Evolutionary conservation across 2,888 invertebrate species (phyloP).

Genomic region (Acleris emargana): DNA sequence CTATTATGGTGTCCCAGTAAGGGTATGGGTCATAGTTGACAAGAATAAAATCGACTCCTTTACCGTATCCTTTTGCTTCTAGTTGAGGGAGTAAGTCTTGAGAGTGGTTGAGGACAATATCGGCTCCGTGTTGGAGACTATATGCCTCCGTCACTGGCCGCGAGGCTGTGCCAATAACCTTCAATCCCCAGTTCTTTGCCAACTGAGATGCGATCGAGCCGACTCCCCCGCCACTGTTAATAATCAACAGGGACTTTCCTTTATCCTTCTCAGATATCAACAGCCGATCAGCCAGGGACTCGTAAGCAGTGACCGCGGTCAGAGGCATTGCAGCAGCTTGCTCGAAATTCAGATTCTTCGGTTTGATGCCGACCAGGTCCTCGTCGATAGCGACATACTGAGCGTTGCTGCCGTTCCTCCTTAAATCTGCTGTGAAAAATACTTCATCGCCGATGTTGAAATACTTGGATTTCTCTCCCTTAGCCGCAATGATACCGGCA

Average conservation of each 20-base stretch:
- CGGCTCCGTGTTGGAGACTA: constrained; percentile 59
- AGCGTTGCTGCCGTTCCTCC: constrained; percentile 68
- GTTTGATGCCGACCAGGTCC: constrained; percentile 63
- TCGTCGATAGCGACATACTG: constrained; percentile 68
- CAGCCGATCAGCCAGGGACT: constrained; percentile 65
- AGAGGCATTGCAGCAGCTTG: constrained; percentile 76
- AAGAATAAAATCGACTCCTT: constrained; percentile 68
- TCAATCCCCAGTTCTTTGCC: constrained; percentile 64
- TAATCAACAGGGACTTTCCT: constrained; percentile 65
- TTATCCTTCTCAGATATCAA: constrained; percentile 65
- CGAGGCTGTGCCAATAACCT: constrained; percentile 73
- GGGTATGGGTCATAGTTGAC: constrained; percentile 73
- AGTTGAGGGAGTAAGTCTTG: constrained; percentile 63
- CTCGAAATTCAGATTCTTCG: constrained; percentile 66
- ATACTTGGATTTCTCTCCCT: constrained; percentile 55
- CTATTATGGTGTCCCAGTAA: constrained; percentile 70
- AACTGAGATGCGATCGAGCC: constrained; percentile 72
- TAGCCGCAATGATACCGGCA: constrained; percentile 65
- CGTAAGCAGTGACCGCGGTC: constrained; percentile 67
- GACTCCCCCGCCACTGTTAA: constrained; percentile 75
- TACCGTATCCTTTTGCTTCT: constrained; percentile 55
- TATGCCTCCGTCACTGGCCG: constrained; percentile 62
- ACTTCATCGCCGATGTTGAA: constrained; percentile 72
- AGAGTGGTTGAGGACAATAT: constrained; percentile 66
- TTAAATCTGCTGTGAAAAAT: constrained; percentile 65